phyloP scores from a whole-genome alignment of 2,888 invertebrate species.

The Stenolophus ochropezus region DNA sequence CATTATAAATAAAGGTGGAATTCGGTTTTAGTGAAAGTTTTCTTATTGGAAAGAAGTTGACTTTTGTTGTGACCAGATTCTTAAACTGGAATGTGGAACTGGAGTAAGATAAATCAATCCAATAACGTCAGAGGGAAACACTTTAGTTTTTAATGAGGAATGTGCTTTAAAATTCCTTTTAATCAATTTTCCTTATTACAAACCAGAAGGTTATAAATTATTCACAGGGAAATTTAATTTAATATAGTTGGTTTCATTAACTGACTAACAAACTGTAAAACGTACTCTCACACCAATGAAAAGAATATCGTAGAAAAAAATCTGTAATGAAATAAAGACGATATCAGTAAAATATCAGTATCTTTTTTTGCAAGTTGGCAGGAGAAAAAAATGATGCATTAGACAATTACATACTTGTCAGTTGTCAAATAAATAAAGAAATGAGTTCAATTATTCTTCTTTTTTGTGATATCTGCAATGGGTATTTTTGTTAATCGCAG shows the following conservation, averaged over 20 bases:
- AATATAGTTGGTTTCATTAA: no score
- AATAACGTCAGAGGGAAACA: background rate
- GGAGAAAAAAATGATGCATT: no score
- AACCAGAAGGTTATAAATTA: background rate
- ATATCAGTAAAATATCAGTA: no score
- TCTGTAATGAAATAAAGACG: no score
- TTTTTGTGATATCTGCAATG: background rate
- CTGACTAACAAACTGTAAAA: no score
- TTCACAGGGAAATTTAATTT: background rate
- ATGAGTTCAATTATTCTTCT: background rate
- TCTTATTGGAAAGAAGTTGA: conserved; percentile 16
- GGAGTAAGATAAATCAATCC: conserved; percentile 4
- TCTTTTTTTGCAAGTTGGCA: no score
- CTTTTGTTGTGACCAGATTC: conserved; percentile 22
- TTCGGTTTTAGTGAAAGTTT: conserved; percentile 17
- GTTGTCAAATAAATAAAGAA: no score
- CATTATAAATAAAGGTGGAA: conserved; percentile 18
- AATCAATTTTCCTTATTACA: background rate
- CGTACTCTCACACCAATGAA: no score
- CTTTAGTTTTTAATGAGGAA: background rate
- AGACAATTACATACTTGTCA: no score
- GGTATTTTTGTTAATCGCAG: background rate
- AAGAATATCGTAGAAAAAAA: no score
- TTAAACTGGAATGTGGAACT: conserved; percentile 22
- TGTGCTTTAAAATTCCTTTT: background rate